phyloP scores from a whole-genome alignment of 1,140 invertebrate species.

The Nomia melanderi region DNA sequence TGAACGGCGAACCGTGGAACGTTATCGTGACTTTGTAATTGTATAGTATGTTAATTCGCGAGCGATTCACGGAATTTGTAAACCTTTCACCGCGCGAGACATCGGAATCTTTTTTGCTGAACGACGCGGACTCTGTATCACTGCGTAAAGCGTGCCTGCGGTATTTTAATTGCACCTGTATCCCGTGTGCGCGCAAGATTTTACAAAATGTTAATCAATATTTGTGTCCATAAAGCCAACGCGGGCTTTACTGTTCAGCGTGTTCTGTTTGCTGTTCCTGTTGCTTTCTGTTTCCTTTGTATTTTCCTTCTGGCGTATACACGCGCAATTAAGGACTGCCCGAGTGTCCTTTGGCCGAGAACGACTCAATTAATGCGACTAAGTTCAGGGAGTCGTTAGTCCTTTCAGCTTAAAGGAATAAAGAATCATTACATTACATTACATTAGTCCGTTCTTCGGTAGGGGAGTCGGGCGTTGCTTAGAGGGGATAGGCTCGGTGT shows the following conservation, averaged over 20 bases:
- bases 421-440: constrained; percentile 79
- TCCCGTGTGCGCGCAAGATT: background rate
- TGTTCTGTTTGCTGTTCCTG: background rate
- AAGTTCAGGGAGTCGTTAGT: constrained; percentile 43
- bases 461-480: constrained; percentile 12
- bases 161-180: background rate
- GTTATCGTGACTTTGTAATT: constrained; percentile 10
- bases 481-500: constrained; percentile 60
- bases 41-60: constrained; percentile 1
- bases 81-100: background rate
- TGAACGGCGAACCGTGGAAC: background rate
- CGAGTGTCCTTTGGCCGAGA: background rate
- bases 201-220: too few species aligned
- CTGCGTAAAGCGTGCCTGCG: too few species aligned
- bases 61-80: background rate
- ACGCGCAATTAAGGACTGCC: background rate
- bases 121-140: background rate
- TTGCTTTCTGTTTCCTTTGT: background rate
- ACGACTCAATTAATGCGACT: constrained; percentile 53
- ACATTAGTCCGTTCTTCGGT: constrained; percentile 55
- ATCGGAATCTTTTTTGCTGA: background rate
- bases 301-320: background rate
- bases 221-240: too few species aligned
- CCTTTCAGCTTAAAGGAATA: constrained; percentile 72
- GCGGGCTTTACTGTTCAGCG: too few species aligned